Conservation (phyloP, 2,888 invertebrate genomes). For the Drosophila lutescens region DNA sequence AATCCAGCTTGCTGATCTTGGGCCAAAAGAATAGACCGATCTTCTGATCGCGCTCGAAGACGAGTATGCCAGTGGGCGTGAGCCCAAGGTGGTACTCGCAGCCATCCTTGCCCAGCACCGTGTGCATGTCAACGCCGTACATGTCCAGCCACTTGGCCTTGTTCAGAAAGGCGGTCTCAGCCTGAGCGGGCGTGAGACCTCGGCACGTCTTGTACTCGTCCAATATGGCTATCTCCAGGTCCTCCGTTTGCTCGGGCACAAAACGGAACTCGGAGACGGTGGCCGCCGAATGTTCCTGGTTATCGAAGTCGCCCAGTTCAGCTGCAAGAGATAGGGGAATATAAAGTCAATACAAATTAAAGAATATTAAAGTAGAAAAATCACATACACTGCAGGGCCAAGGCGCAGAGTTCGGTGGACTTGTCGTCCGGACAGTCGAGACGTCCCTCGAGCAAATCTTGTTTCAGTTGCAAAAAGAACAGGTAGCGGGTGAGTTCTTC, state of each 20-base stretch:
- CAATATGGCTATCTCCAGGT: slow-evolving; percentile 96
- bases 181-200: slow-evolving; percentile 96
- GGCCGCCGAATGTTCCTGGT: slow-evolving; percentile 95
- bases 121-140: slow-evolving; percentile 99
- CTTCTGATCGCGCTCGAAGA: slow-evolving; percentile 98
- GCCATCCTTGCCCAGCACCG: slow-evolving; percentile 97
- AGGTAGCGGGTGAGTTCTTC: slow-evolving; percentile 99
- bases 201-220: slow-evolving; percentile 95
- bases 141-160: slow-evolving; percentile 99
- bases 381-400: slow-evolving; percentile 95
- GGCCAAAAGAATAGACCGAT: slow-evolving; percentile 99
- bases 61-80: slow-evolving; percentile 98
- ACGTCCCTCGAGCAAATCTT: slow-evolving; percentile 95
- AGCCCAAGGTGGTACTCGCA: slow-evolving; percentile 98
- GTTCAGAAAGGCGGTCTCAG: slow-evolving; percentile 96
- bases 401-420: slow-evolving; percentile 95
- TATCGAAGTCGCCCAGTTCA: slow-evolving; percentile 98
- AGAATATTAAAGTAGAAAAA: background rate
- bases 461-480: slow-evolving; percentile 98
- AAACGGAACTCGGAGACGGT: slow-evolving; percentile 99
- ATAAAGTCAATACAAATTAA: background rate
- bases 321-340: slow-evolving; percentile 86
- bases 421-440: slow-evolving; percentile 95
- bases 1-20: slow-evolving; percentile 98
- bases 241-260: slow-evolving; percentile 97